Evolutionary conservation across 2,113 vertebrate species (phyloP).

Genomic region (Euleptes europaea): DNA sequence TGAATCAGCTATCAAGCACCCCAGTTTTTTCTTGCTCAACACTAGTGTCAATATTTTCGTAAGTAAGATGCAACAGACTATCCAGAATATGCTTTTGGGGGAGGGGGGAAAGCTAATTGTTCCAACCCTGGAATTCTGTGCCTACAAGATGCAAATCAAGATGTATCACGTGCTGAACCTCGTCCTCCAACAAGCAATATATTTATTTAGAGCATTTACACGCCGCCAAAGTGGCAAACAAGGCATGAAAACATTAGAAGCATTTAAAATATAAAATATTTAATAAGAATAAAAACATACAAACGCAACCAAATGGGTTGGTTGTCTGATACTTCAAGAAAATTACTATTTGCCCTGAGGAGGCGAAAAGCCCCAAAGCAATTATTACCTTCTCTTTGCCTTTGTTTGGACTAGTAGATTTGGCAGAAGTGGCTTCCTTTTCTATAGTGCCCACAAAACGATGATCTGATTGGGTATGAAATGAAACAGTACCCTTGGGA

Average conservation of each 20-base stretch:
- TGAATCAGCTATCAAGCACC: too few species aligned
- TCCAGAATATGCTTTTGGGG: not conserved
- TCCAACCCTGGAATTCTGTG: not conserved
- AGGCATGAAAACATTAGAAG: too few species aligned
- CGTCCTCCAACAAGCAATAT: too few species aligned
- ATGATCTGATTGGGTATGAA: conserved; percentile 96
- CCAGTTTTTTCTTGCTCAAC: too few species aligned
- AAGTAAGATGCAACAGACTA: too few species aligned
- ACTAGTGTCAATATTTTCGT: too few species aligned
- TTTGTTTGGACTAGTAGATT: conserved; percentile 94
- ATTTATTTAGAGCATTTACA: not conserved
- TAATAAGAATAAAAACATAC: too few species aligned
- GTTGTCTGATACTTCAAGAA: not conserved
- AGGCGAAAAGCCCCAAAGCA: not conserved
- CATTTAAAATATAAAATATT: too few species aligned
- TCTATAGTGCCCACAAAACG: conserved; percentile 93
- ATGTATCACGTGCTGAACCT: not conserved
- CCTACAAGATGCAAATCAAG: not conserved
- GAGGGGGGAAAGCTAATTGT: too few species aligned
- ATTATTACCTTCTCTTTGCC: conserved; percentile 93
- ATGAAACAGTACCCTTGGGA: conserved; percentile 96
- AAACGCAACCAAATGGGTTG: too few species aligned
- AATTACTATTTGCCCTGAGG: not conserved
- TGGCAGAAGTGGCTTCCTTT: conserved; percentile 87
- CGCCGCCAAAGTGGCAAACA: too few species aligned